Evolutionary conservation across 1,140 invertebrate species (phyloP).

Genomic region (Brachystomella parvula): DNA sequence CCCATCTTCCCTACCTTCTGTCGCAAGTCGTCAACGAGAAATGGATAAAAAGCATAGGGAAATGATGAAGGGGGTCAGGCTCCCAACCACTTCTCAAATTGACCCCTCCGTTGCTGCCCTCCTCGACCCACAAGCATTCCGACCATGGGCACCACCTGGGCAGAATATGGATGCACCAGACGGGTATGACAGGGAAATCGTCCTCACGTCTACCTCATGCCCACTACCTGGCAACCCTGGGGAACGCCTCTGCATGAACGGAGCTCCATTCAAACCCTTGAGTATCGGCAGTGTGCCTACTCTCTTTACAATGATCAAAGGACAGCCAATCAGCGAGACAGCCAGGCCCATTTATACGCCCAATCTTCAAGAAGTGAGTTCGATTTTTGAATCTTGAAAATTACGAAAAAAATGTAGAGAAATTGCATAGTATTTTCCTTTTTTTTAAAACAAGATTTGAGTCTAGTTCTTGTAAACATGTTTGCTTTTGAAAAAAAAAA

Average conservation of each 20-base stretch:
- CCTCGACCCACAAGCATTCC: background rate
- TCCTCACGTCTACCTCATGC: background rate
- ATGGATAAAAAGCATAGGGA: background rate
- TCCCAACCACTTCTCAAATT: background rate
- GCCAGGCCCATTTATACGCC: background rate
- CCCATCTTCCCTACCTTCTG: background rate
- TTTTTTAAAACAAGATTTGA: background rate
- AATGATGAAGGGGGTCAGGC: background rate
- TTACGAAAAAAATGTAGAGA: too few species aligned
- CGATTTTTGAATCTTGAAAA: background rate
- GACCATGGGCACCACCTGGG: background rate
- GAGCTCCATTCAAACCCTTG: background rate
- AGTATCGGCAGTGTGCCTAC: background rate
- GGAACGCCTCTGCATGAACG: background rate
- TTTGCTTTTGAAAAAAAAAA: background rate
- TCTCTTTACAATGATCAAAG: background rate
- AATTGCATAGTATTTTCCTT: too few species aligned
- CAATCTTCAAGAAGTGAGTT: background rate
- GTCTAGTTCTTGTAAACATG: background rate
- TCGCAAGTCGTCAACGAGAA: background rate
- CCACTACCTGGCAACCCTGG: background rate
- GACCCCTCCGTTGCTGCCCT: background rate
- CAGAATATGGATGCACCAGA: background rate
- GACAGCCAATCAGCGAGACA: background rate
- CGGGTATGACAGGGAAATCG: background rate